Evolutionary conservation across 1,140 invertebrate genomes (phyloP).

Genomic region (Elymnias hypermnestra): DNA sequence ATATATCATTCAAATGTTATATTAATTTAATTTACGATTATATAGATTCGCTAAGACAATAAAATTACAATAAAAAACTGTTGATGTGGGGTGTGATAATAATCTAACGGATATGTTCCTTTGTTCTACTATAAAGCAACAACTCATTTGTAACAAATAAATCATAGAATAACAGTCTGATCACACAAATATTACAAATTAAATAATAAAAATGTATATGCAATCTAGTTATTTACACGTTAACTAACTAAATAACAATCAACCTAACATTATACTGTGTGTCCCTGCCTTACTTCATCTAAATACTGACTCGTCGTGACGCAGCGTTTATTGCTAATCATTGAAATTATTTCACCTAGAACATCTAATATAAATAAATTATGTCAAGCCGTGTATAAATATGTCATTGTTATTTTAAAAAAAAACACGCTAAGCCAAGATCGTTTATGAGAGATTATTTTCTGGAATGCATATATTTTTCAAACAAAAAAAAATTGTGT

Average conservation of each 20-base stretch:
- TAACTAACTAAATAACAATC: constrained; percentile 75
- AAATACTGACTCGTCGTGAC: constrained; percentile 56
- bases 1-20: constrained; percentile 30
- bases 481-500: constrained; percentile 16
- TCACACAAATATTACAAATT: constrained; percentile 73
- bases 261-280: constrained; percentile 52
- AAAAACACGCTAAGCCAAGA: constrained; percentile 7
- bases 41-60: constrained; percentile 25
- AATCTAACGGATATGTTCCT: constrained; percentile 62
- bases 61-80: constrained; percentile 35
- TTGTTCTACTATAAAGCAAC: constrained; percentile 63
- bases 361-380: constrained; percentile 65
- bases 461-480: constrained; percentile 33
- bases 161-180: constrained; percentile 73
- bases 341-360: constrained; percentile 36
- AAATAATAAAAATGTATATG: constrained; percentile 72
- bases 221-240: constrained; percentile 73
- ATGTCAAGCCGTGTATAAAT: constrained; percentile 26
- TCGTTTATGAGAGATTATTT: constrained; percentile 3
- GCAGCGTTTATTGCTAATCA: constrained; percentile 30
- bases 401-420: no score
- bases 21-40: constrained; percentile 13
- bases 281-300: constrained; percentile 34
- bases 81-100: constrained; percentile 32
- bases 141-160: constrained; percentile 71